Percentiles rank a stretch among this genome's conserved stretches.
Conservation (phyloP, 2,797 vertebrate species). For the Phaenicophaeus curvirostris region DNA sequence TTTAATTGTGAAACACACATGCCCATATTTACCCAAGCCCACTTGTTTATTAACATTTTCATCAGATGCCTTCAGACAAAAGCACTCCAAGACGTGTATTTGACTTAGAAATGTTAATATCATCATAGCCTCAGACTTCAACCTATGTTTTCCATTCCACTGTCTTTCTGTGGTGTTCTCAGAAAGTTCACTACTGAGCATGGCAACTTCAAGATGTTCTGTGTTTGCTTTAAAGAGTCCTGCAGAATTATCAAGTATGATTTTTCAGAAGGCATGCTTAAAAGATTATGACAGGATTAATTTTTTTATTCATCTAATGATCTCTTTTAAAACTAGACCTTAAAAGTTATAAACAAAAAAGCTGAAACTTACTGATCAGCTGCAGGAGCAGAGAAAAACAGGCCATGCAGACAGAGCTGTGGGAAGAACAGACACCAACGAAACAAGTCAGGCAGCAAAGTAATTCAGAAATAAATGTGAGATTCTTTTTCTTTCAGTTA, state of each 20-base stretch:
- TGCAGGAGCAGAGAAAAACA: constrained; percentile 3
- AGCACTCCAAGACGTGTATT: neutral
- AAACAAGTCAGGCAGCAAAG: neutral
- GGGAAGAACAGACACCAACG: neutral
- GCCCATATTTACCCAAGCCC: neutral
- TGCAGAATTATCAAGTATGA: neutral
- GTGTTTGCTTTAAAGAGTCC: neutral
- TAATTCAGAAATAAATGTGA: neutral
- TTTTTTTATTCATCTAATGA: neutral
- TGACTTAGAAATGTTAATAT: neutral
- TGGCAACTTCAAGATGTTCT: neutral
- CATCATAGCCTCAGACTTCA: neutral
- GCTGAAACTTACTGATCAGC: neutral
- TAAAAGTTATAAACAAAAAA: neutral
- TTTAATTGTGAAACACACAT: neutral
- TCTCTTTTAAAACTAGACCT: neutral
- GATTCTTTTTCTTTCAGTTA: neutral
- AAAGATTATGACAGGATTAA: neutral
- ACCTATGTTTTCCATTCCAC: neutral
- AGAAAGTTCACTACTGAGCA: neutral
- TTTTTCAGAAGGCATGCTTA: neutral
- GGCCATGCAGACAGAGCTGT: neutral
- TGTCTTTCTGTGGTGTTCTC: neutral
- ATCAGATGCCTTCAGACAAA: neutral
- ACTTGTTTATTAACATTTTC: neutral